These are phyloP conservation scores for Epistrophe eligans DNA, from an alignment of 2,888 invertebrate species.

Conservation along the genomic window DNA sequence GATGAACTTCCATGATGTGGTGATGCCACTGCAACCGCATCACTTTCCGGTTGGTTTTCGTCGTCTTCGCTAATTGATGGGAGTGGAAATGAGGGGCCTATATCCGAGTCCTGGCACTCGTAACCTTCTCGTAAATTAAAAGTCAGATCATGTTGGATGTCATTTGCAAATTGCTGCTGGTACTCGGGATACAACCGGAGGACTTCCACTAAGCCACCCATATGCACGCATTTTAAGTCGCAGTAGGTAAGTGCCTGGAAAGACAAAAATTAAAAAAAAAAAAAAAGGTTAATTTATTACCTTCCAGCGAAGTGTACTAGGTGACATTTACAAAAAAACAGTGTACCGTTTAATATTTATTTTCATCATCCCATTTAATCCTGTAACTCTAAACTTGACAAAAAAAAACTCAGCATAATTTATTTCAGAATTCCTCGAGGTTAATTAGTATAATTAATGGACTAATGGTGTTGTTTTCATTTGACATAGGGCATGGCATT, in stretches of 20 bases:
- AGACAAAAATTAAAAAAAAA: conserved; percentile 14
- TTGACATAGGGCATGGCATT: conserved; percentile 6
- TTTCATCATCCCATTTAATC: background rate
- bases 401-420: background rate
- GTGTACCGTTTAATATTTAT: background rate
- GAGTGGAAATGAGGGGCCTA: conserved; percentile 86
- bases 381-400: too few species aligned
- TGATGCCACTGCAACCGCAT: conserved; percentile 87
- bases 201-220: conserved; percentile 95
- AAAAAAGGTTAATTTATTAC: background rate
- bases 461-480: background rate
- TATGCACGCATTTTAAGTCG: conserved; percentile 96
- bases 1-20: conserved; percentile 81
- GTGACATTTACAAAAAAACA: background rate
- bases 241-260: conserved; percentile 95
- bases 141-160: conserved; percentile 97
- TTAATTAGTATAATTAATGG: conserved; percentile 17
- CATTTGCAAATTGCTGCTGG: conserved; percentile 96
- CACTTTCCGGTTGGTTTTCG: conserved; percentile 92
- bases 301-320: background rate
- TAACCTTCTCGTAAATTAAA: conserved; percentile 97
- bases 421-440: conserved; percentile 4
- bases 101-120: conserved; percentile 89
- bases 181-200: conserved; percentile 96
- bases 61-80: conserved; percentile 98